Base-by-base conservation (phyloP, 2,888 invertebrate genomes). In the Diloba caeruleocephala region DNA sequence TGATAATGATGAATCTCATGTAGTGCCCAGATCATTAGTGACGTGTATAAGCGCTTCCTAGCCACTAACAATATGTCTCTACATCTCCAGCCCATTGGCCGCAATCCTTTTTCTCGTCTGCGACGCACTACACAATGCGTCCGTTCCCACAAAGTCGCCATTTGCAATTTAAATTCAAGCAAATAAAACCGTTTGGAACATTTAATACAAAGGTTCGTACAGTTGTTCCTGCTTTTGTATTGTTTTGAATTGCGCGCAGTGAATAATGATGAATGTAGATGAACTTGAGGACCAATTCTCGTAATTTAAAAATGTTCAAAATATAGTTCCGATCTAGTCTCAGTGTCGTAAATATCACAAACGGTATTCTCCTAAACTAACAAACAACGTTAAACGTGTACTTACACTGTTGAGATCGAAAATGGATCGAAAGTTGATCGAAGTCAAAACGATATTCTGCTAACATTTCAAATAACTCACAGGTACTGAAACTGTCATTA, bases 151-250 rank as follows among this genome's bases (percentile, higher is more conserved):
- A 38, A 38, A 31, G 57, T 21, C 33, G 34, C 34, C 48, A 66
- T 62, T 66, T 62, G 66, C 67, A 62, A 66, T 51, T 57, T 43
- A 62, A 67, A 66, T 58, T 26, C 14, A 5, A 25, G 32, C 34
- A 66, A 61, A 66, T 66, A 54, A 49, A 54, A 63, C 63, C 19
- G 41, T 43, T 59, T 39, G 38, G 41, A 37, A 19, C 48, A 49
- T 48, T 60, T 28, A 60, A 48, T 48, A 61, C 54, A 50, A 62
- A 33, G 51, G 32, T 36, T 15, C 36, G 39, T 56, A 57, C 51
- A 25, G 49, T 31, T 50, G 31, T 34, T 37, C 14, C 33, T 46
- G 42, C 38, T 44, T 44, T n/a, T 32, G 15, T 29, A 25, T 49
- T 62, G 54, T 42, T 34, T 21, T 9, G 8, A 28, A 34, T 14